Evolutionary conservation across 2,797 vertebrate genomes (phyloP).

Genomic region (Acomys russatus): DNA sequence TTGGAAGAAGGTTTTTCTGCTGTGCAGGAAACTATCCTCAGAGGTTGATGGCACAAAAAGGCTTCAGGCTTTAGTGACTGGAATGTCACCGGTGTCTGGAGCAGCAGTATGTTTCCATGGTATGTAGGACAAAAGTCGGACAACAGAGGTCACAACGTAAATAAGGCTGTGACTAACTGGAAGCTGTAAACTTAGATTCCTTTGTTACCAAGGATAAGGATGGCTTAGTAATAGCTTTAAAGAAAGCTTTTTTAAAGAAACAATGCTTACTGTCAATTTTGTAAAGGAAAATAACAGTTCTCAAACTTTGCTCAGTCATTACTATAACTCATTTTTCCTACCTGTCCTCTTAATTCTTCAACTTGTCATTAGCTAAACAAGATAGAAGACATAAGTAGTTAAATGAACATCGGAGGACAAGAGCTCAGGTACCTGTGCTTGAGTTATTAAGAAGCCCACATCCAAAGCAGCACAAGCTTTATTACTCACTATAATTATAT

Average conservation of each 20-base stretch:
- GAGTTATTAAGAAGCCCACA: background rate
- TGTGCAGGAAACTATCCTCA: conserved; percentile 23
- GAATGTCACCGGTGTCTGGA: background rate
- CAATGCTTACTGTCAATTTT: background rate
- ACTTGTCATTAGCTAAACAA: conserved; percentile 14
- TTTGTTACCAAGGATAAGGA: background rate
- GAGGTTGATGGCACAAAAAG: background rate
- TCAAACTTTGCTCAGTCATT: background rate
- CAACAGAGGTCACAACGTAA: background rate
- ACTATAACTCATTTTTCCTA: background rate
- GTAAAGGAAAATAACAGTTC: background rate
- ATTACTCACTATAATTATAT: background rate
- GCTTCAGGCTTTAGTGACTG: background rate
- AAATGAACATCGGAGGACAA: background rate
- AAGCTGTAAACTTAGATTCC: background rate
- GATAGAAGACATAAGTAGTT: background rate
- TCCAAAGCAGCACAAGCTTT: background rate
- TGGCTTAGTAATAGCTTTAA: background rate
- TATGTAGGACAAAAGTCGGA: background rate
- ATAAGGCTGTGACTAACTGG: background rate
- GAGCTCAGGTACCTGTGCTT: background rate
- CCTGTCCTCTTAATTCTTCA: background rate
- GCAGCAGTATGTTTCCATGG: background rate
- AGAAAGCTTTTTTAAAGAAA: background rate
- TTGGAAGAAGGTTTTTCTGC: background rate